phyloP scores from a whole-genome alignment of 2,797 vertebrate species.

The Poeciliopsis turneri region DNA sequence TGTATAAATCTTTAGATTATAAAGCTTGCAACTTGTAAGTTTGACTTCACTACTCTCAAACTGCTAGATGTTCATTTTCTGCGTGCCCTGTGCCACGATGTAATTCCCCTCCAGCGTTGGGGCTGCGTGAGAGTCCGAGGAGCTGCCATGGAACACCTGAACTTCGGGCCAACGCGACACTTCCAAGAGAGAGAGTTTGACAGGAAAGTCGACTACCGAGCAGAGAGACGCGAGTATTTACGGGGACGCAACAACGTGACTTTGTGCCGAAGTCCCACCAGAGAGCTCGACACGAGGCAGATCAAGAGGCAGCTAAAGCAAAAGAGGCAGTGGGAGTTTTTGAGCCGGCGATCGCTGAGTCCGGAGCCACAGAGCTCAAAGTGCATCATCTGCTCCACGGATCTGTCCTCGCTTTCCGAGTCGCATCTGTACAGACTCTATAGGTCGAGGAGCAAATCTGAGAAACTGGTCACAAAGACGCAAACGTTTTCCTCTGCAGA shows the following conservation, averaged over 20 bases:
- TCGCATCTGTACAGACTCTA: constrained; percentile 20
- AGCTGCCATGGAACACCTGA: constrained; percentile 65
- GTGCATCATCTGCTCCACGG: constrained; percentile 27
- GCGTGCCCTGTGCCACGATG: constrained; percentile 1
- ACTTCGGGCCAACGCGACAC: constrained; percentile 29
- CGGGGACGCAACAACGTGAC: constrained; percentile 81
- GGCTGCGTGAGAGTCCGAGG: constrained; percentile 16
- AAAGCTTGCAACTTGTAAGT: not conserved
- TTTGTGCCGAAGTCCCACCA: constrained; percentile 77
- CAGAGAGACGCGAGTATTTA: constrained; percentile 73
- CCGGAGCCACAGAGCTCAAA: constrained; percentile 39
- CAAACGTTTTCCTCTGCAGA: constrained; percentile 37
- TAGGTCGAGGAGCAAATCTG: constrained; percentile 25
- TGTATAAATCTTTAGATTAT: not conserved
- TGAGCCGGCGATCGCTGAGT: constrained; percentile 75
- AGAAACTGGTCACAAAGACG: constrained; percentile 26
- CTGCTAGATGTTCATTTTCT: not conserved
- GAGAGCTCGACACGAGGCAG: constrained; percentile 59
- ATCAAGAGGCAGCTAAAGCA: constrained; percentile 76
- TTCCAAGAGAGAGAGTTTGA: constrained; percentile 69
- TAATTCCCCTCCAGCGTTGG: constrained; percentile 17
- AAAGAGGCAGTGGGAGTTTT: constrained; percentile 81
- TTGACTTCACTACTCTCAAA: not conserved
- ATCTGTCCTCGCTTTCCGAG: constrained; percentile 26
- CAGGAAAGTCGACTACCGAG: constrained; percentile 68